Evolutionary conservation across 2,797 vertebrate species (phyloP).

Genomic region (Emys orbicularis): DNA sequence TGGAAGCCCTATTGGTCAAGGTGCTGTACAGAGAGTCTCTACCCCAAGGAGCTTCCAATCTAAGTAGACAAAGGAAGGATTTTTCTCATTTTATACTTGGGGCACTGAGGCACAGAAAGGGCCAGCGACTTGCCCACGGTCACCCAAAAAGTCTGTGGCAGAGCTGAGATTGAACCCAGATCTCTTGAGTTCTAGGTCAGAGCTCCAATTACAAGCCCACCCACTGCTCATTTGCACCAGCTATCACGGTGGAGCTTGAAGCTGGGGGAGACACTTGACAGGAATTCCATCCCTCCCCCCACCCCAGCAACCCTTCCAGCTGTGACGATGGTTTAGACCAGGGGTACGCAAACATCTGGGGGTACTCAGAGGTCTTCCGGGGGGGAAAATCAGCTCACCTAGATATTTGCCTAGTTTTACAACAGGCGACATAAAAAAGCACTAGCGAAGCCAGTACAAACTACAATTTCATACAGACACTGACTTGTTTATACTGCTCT

Average conservation of each 20-base stretch:
- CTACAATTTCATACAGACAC: too few relatives aligned
- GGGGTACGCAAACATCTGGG: fast-evolving
- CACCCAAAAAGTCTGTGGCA: too few relatives aligned
- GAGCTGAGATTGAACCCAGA: not conserved
- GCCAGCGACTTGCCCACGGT: too few relatives aligned
- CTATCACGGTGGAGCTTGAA: not conserved
- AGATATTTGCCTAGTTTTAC: too few relatives aligned
- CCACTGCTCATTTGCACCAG: not conserved
- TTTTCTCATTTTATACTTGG: not conserved
- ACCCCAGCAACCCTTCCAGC: not conserved
- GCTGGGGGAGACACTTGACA: too few relatives aligned
- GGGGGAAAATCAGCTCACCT: too few relatives aligned
- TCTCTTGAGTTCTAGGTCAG: not conserved
- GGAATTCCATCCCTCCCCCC: not conserved
- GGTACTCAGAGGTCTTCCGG: too few relatives aligned
- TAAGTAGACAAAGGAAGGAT: not conserved
- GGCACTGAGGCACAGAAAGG: not conserved
- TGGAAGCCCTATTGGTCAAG: too few relatives aligned
- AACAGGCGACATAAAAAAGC: too few relatives aligned
- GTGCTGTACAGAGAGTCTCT: not conserved
- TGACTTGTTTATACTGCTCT: too few relatives aligned
- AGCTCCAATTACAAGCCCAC: not conserved
- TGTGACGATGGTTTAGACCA: not conserved
- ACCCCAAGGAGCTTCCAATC: not conserved
- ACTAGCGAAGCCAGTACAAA: too few relatives aligned